Evolutionary conservation across 2,113 vertebrate species (phyloP).

Genomic region (Gorsachius goisagi): DNA sequence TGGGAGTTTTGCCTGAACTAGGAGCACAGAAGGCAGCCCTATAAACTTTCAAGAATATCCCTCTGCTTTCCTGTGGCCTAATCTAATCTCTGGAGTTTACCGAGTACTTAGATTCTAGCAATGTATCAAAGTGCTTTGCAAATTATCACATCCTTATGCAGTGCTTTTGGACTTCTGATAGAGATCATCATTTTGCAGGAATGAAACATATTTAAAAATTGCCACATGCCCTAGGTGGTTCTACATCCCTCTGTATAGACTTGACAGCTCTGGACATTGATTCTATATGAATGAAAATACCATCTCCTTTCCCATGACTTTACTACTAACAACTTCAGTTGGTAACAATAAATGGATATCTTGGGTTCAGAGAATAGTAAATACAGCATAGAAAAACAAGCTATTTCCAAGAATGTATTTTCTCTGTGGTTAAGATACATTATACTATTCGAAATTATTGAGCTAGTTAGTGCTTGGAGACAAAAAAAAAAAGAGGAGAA

Average conservation of each 20-base stretch:
- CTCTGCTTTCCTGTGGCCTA: not conserved
- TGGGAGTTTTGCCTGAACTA: conserved; percentile 27
- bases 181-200: not conserved
- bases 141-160: not conserved
- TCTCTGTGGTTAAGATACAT: not conserved
- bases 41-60: conserved; percentile 10
- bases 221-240: not conserved
- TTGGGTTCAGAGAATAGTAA: conserved; percentile 46
- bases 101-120: not conserved
- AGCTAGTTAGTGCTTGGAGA: conserved; percentile 15
- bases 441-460: not conserved
- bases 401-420: conserved; percentile 60
- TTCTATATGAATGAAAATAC: not conserved
- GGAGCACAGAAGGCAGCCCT: not conserved
- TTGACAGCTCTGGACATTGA: not conserved
- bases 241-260: not conserved
- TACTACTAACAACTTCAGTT: not conserved
- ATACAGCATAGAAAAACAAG: conserved; percentile 49
- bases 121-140: not conserved
- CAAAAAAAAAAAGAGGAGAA: not conserved
- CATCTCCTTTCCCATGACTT: not conserved
- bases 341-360: conserved; percentile 20
- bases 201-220: not conserved
- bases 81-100: not conserved
- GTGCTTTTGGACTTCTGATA: not conserved